These are phyloP conservation scores for Chloropsis cyanopogon DNA, from an alignment of 2,113 vertebrate species.

Conservation along the genomic window DNA sequence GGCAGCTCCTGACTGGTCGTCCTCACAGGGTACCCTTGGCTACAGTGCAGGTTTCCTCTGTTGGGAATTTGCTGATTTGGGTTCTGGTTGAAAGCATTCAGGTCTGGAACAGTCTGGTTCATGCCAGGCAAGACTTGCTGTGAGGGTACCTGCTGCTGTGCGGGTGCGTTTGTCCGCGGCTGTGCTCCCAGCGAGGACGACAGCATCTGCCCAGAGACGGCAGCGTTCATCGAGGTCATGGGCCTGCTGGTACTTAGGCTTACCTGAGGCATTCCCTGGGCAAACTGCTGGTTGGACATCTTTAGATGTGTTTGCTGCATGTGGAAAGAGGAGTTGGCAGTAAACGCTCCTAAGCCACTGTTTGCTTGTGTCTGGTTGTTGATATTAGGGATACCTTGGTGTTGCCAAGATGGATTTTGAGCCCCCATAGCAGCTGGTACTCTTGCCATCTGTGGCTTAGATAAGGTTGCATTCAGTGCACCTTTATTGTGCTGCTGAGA, in stretches of 20 bases:
- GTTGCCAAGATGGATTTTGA: slow-evolving; percentile 85
- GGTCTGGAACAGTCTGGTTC: slow-evolving; percentile 81
- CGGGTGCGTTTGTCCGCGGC: slow-evolving; percentile 73
- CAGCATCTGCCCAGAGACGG: slow-evolving; percentile 80
- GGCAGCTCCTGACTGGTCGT: slow-evolving; percentile 84
- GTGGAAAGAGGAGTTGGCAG: slow-evolving; percentile 81
- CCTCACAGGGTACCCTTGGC: slow-evolving; percentile 89
- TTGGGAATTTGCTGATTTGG: slow-evolving; percentile 73
- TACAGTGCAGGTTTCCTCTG: slow-evolving; percentile 84
- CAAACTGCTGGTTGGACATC: slow-evolving; percentile 78
- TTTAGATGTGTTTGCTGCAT: slow-evolving; percentile 88
- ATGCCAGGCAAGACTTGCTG: slow-evolving; percentile 80
- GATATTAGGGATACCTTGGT: slow-evolving; percentile 81
- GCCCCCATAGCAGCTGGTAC: slow-evolving; percentile 72
- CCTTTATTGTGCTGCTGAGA: slow-evolving; percentile 81
- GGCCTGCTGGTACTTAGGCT: slow-evolving; percentile 76
- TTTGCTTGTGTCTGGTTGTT: slow-evolving; percentile 75
- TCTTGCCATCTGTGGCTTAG: slow-evolving; percentile 84
- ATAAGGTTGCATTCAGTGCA: slow-evolving; percentile 78
- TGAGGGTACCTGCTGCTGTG: slow-evolving; percentile 77
- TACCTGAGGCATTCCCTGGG: slow-evolving; percentile 75
- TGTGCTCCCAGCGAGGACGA: slow-evolving; percentile 74
- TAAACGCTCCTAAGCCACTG: slow-evolving; percentile 78
- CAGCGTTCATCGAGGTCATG: slow-evolving; percentile 79
- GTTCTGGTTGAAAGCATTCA: slow-evolving; percentile 83